Evolutionary conservation across 1,140 invertebrate species (phyloP).

Genomic region (Saccostrea cuccullata): DNA sequence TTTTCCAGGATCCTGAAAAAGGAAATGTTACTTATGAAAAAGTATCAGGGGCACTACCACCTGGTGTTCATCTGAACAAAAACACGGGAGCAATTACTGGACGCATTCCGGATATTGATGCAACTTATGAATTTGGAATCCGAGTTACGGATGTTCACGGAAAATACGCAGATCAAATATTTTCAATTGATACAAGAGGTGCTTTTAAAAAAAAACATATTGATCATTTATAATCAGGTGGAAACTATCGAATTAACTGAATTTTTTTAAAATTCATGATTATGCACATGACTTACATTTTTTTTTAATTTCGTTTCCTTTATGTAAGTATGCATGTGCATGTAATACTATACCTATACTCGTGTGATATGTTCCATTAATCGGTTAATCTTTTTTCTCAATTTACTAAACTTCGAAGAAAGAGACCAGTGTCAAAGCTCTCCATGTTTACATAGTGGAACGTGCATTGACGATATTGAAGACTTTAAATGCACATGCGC

Average conservation of each 20-base stretch:
- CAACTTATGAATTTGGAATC: conserved; percentile 64
- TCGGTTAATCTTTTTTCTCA: too few relatives aligned
- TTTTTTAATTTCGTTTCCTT: too few relatives aligned
- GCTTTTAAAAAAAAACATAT: not conserved
- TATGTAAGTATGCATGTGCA: too few relatives aligned
- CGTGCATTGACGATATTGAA: conserved; percentile 57
- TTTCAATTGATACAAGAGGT: conserved; percentile 64
- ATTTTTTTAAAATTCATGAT: not conserved
- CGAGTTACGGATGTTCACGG: conserved; percentile 60
- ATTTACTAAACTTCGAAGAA: conserved; percentile 32
- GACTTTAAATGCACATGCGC: conserved; percentile 56
- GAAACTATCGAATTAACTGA: not conserved
- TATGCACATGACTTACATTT: too few relatives aligned
- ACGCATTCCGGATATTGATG: conserved; percentile 60
- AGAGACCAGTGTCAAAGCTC: conserved; percentile 57
- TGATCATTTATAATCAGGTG: too few relatives aligned
- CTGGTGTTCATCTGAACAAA: conserved; percentile 55
- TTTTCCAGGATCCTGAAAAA: conserved; percentile 60
- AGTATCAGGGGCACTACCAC: conserved; percentile 61
- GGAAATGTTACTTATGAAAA: conserved; percentile 54
- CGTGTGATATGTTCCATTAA: too few relatives aligned
- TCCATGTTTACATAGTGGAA: conserved; percentile 59
- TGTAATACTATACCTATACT: too few relatives aligned
- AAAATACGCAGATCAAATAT: conserved; percentile 64
- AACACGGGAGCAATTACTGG: conserved; percentile 53